Base-by-base conservation (phyloP, 2,888 invertebrate species). In the Noctuana brunneofusca region DNA sequence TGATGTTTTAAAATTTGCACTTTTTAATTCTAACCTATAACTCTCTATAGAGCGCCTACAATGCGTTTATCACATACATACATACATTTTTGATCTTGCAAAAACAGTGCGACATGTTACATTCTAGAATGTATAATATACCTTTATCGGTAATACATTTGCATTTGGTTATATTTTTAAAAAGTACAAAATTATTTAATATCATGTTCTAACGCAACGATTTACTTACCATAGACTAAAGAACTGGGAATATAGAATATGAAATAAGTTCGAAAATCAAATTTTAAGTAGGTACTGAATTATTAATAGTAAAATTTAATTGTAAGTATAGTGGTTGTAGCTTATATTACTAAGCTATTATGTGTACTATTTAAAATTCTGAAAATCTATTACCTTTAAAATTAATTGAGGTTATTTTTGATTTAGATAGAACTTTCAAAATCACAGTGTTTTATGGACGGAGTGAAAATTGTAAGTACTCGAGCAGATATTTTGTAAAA, bases 21-120 rank as follows among this genome's bases (percentile, higher is more conserved):
- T 18, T 43, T 43, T 8, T 0, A 48, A 5, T 53, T 38, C 16
- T 58, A 38, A 50, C 16, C 24, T 49, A 24, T 20, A 24, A 22
- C 20, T 41, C 43, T 58, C 8, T n/a, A 41, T 30, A 16, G 3
- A 38, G 14, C 30, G 14, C 43, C 14, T 56, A 63, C 32, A 66
- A 54, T 50, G 52, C 2, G 14, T 43, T 11, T 48, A 53, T 66
- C 65, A 66, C 69, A 50, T 43, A 69, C 68, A 50, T 43, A 69
- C 68, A 14, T 69, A 66, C 64, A 69, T 65, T 69, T 71, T 71
- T 69, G 71, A n/a, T 66, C 43, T 50, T 20, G 60, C 68, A 69
- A 69, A 71, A 71, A 69, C 67, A 69, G 71, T 64, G 67, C 69
- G 64, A 68, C 65, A 64, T 43, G 54, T 18, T 57, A 49, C 24